Evolutionary conservation across 2,113 vertebrate species (phyloP), one percentile per base, ranked within the genome.

Genomic region (Papio anubis): DNA sequence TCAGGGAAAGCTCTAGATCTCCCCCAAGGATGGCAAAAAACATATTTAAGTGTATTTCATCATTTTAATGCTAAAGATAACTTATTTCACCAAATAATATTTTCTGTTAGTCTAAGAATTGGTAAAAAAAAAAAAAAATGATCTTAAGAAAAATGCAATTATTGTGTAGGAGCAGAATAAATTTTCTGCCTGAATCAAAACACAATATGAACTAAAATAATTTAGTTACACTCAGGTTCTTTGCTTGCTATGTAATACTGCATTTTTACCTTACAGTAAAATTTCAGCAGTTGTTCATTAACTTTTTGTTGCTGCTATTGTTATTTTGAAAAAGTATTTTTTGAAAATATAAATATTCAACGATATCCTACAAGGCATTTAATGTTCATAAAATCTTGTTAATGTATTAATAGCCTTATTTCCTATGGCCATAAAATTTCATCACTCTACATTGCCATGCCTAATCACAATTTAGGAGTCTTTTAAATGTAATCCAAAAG

Each of bases 331-430:
- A 92, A 43, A 4, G 6, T 25, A 0, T 21, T 73, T 16, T 73
- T 25, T 83, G 9, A 45, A 84, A 90, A 95, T 55, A 55, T 55
- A 55, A 55, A 83, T 82, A 27, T n/a, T 88, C n/a, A 79, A 2
- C 2, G 5, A 68, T 5, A 8, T 55, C 61, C n/a, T 87, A 79
- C 8, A 38, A 57, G 1, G 17, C 45, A 64, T 75, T 86, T 87
- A 57, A 1, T 93, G 75, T 45, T 95, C 55, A 96, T 32, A 5
- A 5, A 75, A 68, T 3, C 30, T 50, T 93, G 45, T 84, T 92
- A 92, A 76, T 80, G 52, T 80, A 30, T 90, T 90, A 93, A 84
- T 27, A 61, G n/a, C 6, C 14, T 97, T 93, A 84, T 66, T 88
- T 43, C 91, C 57, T 66, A 0, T 50, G 45, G 8, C 20, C 57